Percentiles rank a stretch among this genome's conserved stretches.
These are phyloP conservation scores for Aethina tumida DNA, from an alignment of 1,140 invertebrate genomes.

Conservation along the genomic window DNA sequence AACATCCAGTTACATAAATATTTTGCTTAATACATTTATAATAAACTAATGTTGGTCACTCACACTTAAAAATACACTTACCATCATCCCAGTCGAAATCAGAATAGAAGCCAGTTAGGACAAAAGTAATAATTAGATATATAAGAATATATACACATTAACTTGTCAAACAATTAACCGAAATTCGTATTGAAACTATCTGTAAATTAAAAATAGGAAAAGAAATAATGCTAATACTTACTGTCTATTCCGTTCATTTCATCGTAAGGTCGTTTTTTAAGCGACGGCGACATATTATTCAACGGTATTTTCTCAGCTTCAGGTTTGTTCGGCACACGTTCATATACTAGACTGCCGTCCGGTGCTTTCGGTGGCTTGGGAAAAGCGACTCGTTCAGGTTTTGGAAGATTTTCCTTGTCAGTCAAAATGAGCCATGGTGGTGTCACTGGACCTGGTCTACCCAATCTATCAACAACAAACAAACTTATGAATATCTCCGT, in stretches of 20 bases:
- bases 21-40: too few relatives aligned
- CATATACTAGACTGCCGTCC: conserved; percentile 76
- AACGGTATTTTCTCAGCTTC: conserved; percentile 56
- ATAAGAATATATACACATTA: conserved; percentile 8
- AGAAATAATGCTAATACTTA: conserved; percentile 43
- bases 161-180: conserved; percentile 3
- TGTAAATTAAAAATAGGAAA: conserved; percentile 11
- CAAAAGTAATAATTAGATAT: conserved; percentile 13
- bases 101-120: conserved; percentile 47
- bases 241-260: conserved; percentile 84
- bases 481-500: too few relatives aligned
- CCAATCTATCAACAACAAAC: too few relatives aligned
- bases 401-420: conserved; percentile 66
- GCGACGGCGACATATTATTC: conserved; percentile 46
- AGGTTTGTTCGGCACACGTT: conserved; percentile 68
- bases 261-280: conserved; percentile 71
- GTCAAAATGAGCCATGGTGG: conserved; percentile 76
- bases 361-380: conserved; percentile 79
- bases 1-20: too few relatives aligned
- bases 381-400: conserved; percentile 69
- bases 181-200: neutral
- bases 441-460: conserved; percentile 51
- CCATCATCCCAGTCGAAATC: conserved; percentile 53
- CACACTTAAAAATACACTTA: conserved; percentile 34
- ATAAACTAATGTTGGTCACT: too few relatives aligned